Conservation (phyloP, 2,888 invertebrate species). For the Tachina fera region DNA sequence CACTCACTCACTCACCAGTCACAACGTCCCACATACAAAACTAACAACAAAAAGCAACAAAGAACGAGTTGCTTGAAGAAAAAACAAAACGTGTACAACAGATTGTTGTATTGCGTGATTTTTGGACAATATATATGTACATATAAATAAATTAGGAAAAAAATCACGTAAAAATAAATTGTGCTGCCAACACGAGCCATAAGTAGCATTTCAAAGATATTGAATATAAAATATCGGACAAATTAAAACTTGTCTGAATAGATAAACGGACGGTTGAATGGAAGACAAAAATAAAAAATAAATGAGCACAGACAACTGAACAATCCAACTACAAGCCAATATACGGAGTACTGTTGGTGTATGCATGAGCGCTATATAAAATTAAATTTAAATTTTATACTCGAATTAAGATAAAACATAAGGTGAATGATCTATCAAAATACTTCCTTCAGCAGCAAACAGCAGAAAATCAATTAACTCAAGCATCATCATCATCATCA, state of each 20-base stretch:
- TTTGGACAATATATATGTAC: constrained; percentile 47
- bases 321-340: constrained; percentile 9
- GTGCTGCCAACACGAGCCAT: constrained; percentile 67
- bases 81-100: constrained; percentile 3
- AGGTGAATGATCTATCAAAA: constrained; percentile 60
- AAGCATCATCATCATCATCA: constrained; percentile 15
- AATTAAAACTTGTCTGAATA: constrained; percentile 17
- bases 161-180: constrained; percentile 39
- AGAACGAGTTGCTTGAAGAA: neutral
- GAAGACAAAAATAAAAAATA: constrained; percentile 6
- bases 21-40: constrained; percentile 54
- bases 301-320: constrained; percentile 20
- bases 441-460: neutral
- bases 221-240: constrained; percentile 20
- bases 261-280: neutral
- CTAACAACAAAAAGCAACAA: constrained; percentile 11
- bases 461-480: neutral
- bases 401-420: constrained; percentile 6
- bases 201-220: constrained; percentile 64
- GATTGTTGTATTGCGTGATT: constrained; percentile 58
- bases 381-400: neutral
- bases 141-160: neutral
- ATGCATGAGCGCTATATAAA: neutral
- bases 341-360: constrained; percentile 8
- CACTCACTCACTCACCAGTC: constrained; percentile 26